Base-by-base conservation (phyloP, 2,113 vertebrate genomes). In the Forbesichthys papilliferus region DNA sequence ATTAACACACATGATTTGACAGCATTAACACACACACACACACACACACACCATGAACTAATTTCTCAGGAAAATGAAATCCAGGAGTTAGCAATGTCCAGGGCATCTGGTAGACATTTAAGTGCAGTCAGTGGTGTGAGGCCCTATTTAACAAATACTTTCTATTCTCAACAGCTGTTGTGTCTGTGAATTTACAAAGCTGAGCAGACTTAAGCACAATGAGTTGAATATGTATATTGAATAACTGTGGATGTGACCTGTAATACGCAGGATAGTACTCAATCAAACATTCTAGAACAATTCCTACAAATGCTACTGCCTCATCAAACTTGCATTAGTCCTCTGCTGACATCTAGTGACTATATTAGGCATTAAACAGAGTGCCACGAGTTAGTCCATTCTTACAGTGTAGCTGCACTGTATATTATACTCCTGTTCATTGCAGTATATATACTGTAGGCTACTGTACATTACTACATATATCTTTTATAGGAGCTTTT, bases 271-370 rank as follows among this genome's bases (percentile, higher is more conserved):
- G 27, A 27, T 27, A 27, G 27, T 27, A 27, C 27, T 27, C 27
- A 27, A 27, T 27, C 27, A 27, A 27, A 27, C 27, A 27, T 27
- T 27, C 27, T 27, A 27, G 27, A 27, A 27, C 27, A 27, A 27
- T 27, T 27, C 27, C 27, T 27, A 2, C 27, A 27, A 27, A 11
- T 13, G 52, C 6, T 11, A 13, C 52, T 53, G 10, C 52, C 11
- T 53, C 8, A 4, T 11, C 20, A 54, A 14, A 54, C n/a, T 1
- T 7, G 49, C 3, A 52, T 65, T 27, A 36, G 54, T 49, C 18
- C 60, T 81, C 62, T 84, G 47, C 0, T n/a, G 72, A 69, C 86
- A 85, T 80, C 89, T 86, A 74, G 82, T 87, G 89, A 82, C 48
- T 11, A 56, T 0, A 56, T 0, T 3, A 3, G 0, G 18, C 54